A percentile compares a stretch with the other conserved stretches of the same genome.
Conservation (phyloP, 1,140 invertebrate species). For the Atopsyche davidsoni region DNA sequence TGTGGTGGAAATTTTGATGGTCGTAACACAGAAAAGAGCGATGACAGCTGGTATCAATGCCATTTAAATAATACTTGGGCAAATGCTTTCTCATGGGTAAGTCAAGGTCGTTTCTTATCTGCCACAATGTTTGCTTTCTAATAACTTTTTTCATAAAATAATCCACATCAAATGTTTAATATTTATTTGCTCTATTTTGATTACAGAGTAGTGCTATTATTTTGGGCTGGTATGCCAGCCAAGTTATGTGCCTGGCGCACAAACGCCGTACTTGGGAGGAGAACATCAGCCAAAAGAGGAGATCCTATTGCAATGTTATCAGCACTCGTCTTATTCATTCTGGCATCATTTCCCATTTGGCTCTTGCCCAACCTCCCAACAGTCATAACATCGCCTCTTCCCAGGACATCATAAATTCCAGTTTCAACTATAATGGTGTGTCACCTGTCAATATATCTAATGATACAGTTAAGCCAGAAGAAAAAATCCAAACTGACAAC, state of each 20-base stretch:
- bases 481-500: slow-evolving; percentile 12
- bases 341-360: slow-evolving; percentile 6
- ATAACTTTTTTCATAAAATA: slow-evolving; percentile 3
- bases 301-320: slow-evolving; percentile 8
- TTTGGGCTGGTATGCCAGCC: slow-evolving; percentile 46
- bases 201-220: slow-evolving; percentile 45
- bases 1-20: slow-evolving; percentile 30
- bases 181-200: slow-evolving; percentile 19
- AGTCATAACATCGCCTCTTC: background rate
- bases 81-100: slow-evolving; percentile 48
- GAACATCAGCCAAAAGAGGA: background rate
- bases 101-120: slow-evolving; percentile 14
- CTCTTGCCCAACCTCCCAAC: slow-evolving; percentile 6
- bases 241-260: slow-evolving; percentile 39
- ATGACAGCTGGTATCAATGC: slow-evolving; percentile 41
- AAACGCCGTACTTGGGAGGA: slow-evolving; percentile 29
- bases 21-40: slow-evolving; percentile 37
- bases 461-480: slow-evolving; percentile 2
- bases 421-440: background rate
- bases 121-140: slow-evolving; percentile 9
- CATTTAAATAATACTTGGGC: slow-evolving; percentile 43
- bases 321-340: slow-evolving; percentile 5
- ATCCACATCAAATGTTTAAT: background rate
- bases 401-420: slow-evolving; percentile 2
- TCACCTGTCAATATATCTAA: slow-evolving; percentile 7